Evolutionary conservation across 2,797 vertebrate genomes (phyloP), one percentile per base, ranked within the genome.

Genomic region (Neomorphus geoffroyi): DNA sequence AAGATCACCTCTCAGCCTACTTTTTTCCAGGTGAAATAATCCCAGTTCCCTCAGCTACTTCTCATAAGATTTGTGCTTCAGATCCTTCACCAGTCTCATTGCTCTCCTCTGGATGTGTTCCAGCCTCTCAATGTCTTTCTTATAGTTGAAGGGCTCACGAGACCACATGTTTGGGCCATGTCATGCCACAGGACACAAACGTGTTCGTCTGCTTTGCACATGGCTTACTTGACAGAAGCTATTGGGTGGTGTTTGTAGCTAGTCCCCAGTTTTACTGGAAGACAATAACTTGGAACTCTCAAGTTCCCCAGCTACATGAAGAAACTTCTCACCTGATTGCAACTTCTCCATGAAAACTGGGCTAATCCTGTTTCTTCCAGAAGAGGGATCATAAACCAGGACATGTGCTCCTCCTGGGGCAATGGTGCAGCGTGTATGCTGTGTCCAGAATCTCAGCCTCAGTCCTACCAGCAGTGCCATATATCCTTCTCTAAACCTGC

Each of bases 401-500:
- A 46, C 46, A 46, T 21, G 9, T 46, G 18, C 5, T 39, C 5
- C 17, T 61, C 32, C 4, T 61, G 18, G 18, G 14, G 11, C 56
- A 58, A 16, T 2, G 18, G 33, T 32, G 9, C 28, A 13, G 4
- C 1, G 2, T 18, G 32, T 19, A 10, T 43, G n/a, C 24, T 65
- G 14, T 2, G 5, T 8, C 27, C 1, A 3, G 23, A 17, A 28
- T 33, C 28, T 22, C 18, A 61, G 6, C 11, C 0, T 0, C 26
- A 48, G 43, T 11, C 7, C 24, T 33, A 15, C 11, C 2, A 1
- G 9, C 8, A 32, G 3, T 0, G 0, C 16, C 2, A 0, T 24
- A 10, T 50, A 9, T 37, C 72, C 32, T 48, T 30, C 32, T 78
- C n/a, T 30, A 73, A 69, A 23, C 4, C 13, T 18, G 9, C 46